Percentiles rank a stretch among this genome's conserved stretches.
phyloP scores from a whole-genome alignment of 2,888 invertebrate genomes.

The Drosophila niveifrons region DNA sequence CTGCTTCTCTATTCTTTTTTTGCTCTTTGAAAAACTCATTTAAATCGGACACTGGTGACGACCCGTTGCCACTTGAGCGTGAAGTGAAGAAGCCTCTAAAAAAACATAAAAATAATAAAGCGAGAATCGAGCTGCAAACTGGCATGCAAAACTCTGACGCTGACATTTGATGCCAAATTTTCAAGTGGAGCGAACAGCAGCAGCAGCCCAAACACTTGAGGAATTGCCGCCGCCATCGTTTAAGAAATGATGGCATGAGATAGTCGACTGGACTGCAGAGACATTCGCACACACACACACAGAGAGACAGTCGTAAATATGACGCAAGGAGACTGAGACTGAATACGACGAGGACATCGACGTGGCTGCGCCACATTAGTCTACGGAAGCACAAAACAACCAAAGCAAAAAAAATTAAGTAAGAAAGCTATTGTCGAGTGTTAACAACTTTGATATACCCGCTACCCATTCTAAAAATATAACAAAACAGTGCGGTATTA shows the following conservation, averaged over 20 bases:
- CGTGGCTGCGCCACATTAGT: slow-evolving; percentile 68
- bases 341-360: slow-evolving; percentile 29
- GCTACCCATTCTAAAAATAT: too few species aligned
- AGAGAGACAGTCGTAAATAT: slow-evolving; percentile 69
- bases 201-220: slow-evolving; percentile 78
- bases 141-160: slow-evolving; percentile 75
- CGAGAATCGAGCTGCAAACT: slow-evolving; percentile 73
- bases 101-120: slow-evolving; percentile 12
- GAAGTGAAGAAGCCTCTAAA: slow-evolving; percentile 27
- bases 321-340: slow-evolving; percentile 55
- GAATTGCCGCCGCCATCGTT: slow-evolving; percentile 79
- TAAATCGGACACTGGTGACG: slow-evolving; percentile 69
- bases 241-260: slow-evolving; percentile 80
- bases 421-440: slow-evolving; percentile 16
- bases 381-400: slow-evolving; percentile 68
- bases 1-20: not conserved
- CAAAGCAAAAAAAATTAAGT: slow-evolving; percentile 26
- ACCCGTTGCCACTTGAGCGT: slow-evolving; percentile 60
- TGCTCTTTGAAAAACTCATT: slow-evolving; percentile 71
- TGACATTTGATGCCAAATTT: slow-evolving; percentile 82
- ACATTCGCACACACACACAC: slow-evolving; percentile 43
- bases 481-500: too few species aligned
- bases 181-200: slow-evolving; percentile 69
- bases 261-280: slow-evolving; percentile 55
- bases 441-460: too few species aligned